Percentiles rank a stretch among this genome's conserved stretches.
Conservation (phyloP, 2,888 invertebrate species). For the Drosophila mayaguana region DNA sequence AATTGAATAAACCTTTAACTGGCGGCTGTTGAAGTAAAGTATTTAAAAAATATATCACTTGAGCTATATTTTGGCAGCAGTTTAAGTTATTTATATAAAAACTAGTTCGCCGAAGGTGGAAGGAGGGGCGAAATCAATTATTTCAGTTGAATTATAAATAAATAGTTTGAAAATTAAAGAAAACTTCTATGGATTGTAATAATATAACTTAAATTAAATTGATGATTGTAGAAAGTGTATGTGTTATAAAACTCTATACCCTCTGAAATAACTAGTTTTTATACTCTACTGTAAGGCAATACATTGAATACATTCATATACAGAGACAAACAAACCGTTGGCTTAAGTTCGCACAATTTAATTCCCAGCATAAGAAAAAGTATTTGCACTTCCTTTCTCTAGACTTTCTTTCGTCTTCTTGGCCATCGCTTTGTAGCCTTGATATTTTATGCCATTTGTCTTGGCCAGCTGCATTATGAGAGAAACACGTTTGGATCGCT, state of each 20-base stretch:
- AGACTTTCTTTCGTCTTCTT: not conserved
- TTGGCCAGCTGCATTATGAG: constrained; percentile 39
- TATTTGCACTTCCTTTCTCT: constrained; percentile 1
- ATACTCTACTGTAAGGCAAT: not conserved
- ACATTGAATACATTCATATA: not conserved
- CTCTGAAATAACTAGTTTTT: too few species aligned
- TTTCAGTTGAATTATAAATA: too few species aligned
- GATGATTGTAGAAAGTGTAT: not conserved
- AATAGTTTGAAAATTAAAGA: not conserved
- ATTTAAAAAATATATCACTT: too few species aligned
- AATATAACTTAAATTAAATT: too few species aligned
- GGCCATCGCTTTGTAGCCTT: constrained; percentile 21
- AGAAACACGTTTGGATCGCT: constrained; percentile 31
- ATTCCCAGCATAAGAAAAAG: not conserved
- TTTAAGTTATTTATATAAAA: not conserved
- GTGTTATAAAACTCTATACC: not conserved
- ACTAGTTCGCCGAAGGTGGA: too few species aligned
- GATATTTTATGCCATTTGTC: constrained; percentile 43
- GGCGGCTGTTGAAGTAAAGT: not conserved
- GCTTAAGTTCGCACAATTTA: not conserved
- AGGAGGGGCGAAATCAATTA: too few species aligned
- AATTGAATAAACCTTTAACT: not conserved
- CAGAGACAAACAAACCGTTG: not conserved
- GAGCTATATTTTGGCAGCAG: too few species aligned
- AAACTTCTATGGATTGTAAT: too few species aligned